phyloP scores from a whole-genome alignment of 2,888 invertebrate species.

The Stenichneumon culpator region DNA sequence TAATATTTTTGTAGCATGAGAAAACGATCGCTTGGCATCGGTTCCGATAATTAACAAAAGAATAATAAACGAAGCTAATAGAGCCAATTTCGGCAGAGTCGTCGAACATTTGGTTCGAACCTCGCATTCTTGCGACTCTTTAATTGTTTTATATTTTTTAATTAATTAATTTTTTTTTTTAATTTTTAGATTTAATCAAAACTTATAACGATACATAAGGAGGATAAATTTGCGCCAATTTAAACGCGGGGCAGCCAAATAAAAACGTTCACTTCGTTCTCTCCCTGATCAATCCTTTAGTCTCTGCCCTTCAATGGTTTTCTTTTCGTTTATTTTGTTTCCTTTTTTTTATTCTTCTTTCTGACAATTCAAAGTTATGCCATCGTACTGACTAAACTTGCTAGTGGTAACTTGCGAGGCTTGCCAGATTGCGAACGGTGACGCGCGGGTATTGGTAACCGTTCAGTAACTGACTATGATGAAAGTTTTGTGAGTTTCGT shows the following conservation, averaged over 20 bases:
- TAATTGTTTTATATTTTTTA: slow-evolving; percentile 1
- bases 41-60: slow-evolving; percentile 71
- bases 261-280: slow-evolving; percentile 40
- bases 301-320: slow-evolving; percentile 23
- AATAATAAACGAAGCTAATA: slow-evolving; percentile 58
- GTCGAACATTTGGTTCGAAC: slow-evolving; percentile 44
- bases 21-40: slow-evolving; percentile 80
- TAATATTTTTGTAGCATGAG: slow-evolving; percentile 67
- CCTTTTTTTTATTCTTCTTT: slow-evolving; percentile 15
- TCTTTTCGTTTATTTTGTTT: neutral
- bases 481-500: slow-evolving; percentile 11
- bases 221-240: slow-evolving; percentile 57
- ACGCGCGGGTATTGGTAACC: slow-evolving; percentile 32
- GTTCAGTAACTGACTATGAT: slow-evolving; percentile 39
- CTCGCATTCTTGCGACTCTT: slow-evolving; percentile 28
- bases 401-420: slow-evolving; percentile 56
- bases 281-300: slow-evolving; percentile 30
- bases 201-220: slow-evolving; percentile 43
- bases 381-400: slow-evolving; percentile 42
- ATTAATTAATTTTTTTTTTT: neutral
- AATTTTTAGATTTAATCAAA: slow-evolving; percentile 12
- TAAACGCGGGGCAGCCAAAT: slow-evolving; percentile 52
- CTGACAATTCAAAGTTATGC: slow-evolving; percentile 40
- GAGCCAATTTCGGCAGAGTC: slow-evolving; percentile 59
- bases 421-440: slow-evolving; percentile 42